phyloP scores from a whole-genome alignment of 64 coral and sea anemone species.

The Pocillopora verrucosa region DNA sequence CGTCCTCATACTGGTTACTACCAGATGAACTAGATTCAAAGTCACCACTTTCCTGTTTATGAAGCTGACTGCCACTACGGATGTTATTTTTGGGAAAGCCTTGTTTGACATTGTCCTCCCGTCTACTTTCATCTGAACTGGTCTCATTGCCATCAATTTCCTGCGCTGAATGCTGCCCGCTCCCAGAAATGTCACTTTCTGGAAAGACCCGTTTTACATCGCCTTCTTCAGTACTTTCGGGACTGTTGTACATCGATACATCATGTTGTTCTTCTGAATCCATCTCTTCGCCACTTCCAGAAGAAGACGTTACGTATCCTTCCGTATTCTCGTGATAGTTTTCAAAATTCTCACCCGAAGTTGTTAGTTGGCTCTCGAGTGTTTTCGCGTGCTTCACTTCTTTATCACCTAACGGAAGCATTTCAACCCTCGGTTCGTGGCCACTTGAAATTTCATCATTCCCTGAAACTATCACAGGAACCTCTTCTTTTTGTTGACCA shows the following conservation, averaged over 20 bases:
- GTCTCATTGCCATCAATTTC: background rate
- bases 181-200: conserved; percentile 21
- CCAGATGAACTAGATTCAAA: conserved; percentile 8
- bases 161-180: background rate
- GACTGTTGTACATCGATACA: background rate
- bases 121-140: too few species aligned
- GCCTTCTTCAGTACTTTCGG: background rate
- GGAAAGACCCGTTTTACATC: background rate
- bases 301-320: background rate
- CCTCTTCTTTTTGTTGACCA: conserved; percentile 12
- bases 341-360: background rate
- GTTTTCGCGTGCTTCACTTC: background rate
- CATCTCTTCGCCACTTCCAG: conserved; percentile 5
- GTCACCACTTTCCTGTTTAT: background rate
- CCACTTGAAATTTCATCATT: background rate
- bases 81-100: too few species aligned
- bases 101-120: too few species aligned
- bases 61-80: too few species aligned
- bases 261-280: background rate
- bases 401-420: background rate
- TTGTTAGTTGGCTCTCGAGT: background rate
- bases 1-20: background rate
- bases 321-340: background rate
- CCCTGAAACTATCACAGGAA: background rate
- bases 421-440: background rate